Conservation (phyloP, 1,140 invertebrate genomes). For the Leptestheria dahalacensis region DNA sequence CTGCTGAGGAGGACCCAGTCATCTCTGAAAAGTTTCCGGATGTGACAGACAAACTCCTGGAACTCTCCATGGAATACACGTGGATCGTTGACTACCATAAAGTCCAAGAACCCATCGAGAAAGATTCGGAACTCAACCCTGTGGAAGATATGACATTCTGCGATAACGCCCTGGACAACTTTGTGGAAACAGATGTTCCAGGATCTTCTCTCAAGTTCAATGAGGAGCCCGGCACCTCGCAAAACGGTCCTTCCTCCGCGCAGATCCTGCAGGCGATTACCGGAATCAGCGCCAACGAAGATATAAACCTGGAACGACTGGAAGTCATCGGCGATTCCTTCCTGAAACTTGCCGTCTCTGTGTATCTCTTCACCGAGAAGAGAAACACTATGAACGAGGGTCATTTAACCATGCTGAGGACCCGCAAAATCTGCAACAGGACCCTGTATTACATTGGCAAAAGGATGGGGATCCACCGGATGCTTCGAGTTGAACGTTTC, state of each 20-base stretch:
- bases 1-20: slow-evolving; percentile 46
- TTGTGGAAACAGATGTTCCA: neutral
- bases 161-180: neutral
- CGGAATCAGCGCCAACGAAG: slow-evolving; percentile 98
- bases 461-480: slow-evolving; percentile 70
- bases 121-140: neutral
- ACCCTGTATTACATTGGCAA: slow-evolving; percentile 91
- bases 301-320: slow-evolving; percentile 89
- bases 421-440: slow-evolving; percentile 85
- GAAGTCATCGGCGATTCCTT: slow-evolving; percentile 99
- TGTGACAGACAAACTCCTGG: no score
- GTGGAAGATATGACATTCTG: slow-evolving; percentile 10
- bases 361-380: slow-evolving; percentile 90
- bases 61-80: no score
- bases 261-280: slow-evolving; percentile 89
- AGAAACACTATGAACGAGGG: slow-evolving; percentile 79
- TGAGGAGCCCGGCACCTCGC: slow-evolving; percentile 55
- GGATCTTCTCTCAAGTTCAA: slow-evolving; percentile 70
- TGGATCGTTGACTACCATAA: no score
- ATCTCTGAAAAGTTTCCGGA: neutral
- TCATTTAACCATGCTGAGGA: slow-evolving; percentile 87
- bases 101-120: neutral
- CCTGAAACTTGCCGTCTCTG: slow-evolving; percentile 95
- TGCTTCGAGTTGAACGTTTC: slow-evolving; percentile 97
- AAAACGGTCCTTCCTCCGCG: slow-evolving; percentile 76